A percentile compares a stretch with the other conserved stretches of the same genome.
Conservation (phyloP, 2,113 vertebrate species). For the Barbus barbus region DNA sequence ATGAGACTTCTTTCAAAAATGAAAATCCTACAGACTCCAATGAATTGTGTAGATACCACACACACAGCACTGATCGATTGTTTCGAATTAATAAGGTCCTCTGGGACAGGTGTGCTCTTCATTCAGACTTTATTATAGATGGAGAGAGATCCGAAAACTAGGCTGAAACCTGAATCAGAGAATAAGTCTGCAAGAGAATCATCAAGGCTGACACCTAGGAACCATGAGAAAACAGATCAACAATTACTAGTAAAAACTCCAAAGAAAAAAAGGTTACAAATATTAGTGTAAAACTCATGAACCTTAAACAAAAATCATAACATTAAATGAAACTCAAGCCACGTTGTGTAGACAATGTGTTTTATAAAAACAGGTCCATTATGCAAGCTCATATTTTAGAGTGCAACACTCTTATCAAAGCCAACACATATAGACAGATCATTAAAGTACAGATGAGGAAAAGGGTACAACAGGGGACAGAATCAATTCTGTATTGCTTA, state of each 20-base stretch:
- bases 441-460: slow-evolving; percentile 27
- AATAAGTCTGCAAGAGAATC: slow-evolving; percentile 3
- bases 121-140: slow-evolving; percentile 48
- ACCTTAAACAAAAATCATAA: background rate
- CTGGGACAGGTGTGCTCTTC: slow-evolving; percentile 9
- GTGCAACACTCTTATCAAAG: slow-evolving; percentile 26
- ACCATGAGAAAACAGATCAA: slow-evolving; percentile 22
- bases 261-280: background rate
- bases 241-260: slow-evolving; percentile 5
- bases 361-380: slow-evolving; percentile 44
- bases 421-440: slow-evolving; percentile 27
- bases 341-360: slow-evolving; percentile 24
- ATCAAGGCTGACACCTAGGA: background rate
- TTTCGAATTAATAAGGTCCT: slow-evolving; percentile 13
- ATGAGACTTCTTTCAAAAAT: background rate
- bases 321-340: slow-evolving; percentile 6
- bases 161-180: slow-evolving; percentile 8
- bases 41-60: background rate
- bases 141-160: slow-evolving; percentile 22
- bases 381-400: slow-evolving; percentile 23
- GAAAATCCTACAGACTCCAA: background rate
- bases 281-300: slow-evolving; percentile 10
- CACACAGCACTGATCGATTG: background rate
- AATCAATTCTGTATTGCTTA: slow-evolving; percentile 51
- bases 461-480: slow-evolving; percentile 7